These are phyloP conservation scores for Octopus sinensis DNA, from an alignment of 1,140 invertebrate genomes.

Conservation along the genomic window DNA sequence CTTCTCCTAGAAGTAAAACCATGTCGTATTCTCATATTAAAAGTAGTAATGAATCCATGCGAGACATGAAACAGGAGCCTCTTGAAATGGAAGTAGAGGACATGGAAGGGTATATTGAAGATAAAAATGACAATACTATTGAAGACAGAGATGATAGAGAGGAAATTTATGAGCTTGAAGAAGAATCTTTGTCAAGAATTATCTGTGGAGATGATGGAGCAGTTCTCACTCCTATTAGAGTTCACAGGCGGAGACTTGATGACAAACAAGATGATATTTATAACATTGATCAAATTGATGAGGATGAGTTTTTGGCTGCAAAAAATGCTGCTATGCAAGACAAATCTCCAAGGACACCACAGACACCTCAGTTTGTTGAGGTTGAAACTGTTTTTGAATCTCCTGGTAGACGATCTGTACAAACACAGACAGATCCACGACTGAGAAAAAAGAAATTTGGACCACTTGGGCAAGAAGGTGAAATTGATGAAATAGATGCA, in stretches of 20 bases:
- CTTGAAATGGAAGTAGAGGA: slow-evolving; percentile 18
- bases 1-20: not conserved
- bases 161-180: not conserved
- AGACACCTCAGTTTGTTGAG: slow-evolving; percentile 46
- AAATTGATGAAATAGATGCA: slow-evolving; percentile 32
- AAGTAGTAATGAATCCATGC: not conserved
- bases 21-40: not conserved
- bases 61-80: slow-evolving; percentile 9
- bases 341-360: slow-evolving; percentile 27
- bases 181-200: not conserved
- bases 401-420: slow-evolving; percentile 45
- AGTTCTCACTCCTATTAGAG: slow-evolving; percentile 18
- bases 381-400: slow-evolving; percentile 48
- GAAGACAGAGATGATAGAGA: not conserved
- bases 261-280: slow-evolving; percentile 30
- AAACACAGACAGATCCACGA: slow-evolving; percentile 51
- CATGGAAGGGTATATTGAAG: slow-evolving; percentile 16
- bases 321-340: slow-evolving; percentile 19
- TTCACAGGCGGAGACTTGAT: not conserved
- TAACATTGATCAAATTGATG: slow-evolving; percentile 35
- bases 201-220: slow-evolving; percentile 12
- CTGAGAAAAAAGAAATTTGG: slow-evolving; percentile 53
- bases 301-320: slow-evolving; percentile 25
- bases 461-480: slow-evolving; percentile 41
- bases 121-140: slow-evolving; percentile 14